Evolutionary conservation across 1,140 invertebrate genomes (phyloP).

Genomic region (Lamellibrachia luymesi): DNA sequence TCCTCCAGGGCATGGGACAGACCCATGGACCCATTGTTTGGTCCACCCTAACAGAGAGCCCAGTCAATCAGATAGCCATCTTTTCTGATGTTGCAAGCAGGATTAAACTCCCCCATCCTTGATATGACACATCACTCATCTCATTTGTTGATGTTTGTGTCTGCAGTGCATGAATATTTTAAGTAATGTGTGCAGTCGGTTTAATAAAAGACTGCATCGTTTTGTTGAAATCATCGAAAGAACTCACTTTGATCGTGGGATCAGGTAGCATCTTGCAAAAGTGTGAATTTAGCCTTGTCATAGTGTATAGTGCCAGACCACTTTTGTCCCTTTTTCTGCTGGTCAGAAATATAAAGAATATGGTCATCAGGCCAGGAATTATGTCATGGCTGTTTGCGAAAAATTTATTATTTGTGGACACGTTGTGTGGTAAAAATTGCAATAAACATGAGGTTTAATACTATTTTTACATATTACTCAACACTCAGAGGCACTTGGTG

Average conservation of each 20-base stretch:
- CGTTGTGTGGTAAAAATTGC: not conserved
- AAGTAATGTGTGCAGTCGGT: no score
- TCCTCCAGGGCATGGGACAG: not conserved
- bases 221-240: no score
- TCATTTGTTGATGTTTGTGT: no score
- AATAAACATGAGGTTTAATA: not conserved
- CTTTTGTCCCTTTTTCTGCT: no score
- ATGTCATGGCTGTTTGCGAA: not conserved
- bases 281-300: no score
- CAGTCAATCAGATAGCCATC: not conserved
- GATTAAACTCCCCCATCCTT: no score
- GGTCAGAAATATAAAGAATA: not conserved
- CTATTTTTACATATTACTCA: not conserved
- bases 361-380: not conserved
- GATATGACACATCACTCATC: no score
- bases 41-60: not conserved
- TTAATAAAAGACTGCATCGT: no score
- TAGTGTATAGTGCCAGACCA: no score
- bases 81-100: not conserved
- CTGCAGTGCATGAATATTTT: no score
- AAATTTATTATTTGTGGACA: not conserved
- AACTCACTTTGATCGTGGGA: no score
- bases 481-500: not conserved
- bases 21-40: not conserved
- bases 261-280: no score